phyloP scores from a whole-genome alignment of 2,888 invertebrate species.

The Parascotia fuliginaria region DNA sequence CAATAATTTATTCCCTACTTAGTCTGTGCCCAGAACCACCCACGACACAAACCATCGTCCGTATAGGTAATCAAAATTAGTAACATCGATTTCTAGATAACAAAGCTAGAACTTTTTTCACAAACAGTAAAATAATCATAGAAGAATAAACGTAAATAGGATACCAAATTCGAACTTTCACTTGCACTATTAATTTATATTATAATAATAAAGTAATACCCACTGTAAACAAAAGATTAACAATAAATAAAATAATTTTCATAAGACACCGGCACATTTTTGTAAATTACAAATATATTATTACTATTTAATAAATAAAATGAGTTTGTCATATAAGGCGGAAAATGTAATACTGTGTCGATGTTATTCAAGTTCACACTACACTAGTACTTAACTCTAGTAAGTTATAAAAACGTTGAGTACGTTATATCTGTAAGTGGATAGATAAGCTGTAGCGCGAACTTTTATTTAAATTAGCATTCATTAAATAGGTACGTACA shows the following conservation, averaged over 20 bases:
- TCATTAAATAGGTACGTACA: neutral
- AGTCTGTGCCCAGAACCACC: no score
- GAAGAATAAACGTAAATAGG: no score
- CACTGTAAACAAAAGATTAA: conserved; percentile 24
- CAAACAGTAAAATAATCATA: no score
- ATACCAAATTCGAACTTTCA: no score
- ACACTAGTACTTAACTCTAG: neutral
- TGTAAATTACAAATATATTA: neutral
- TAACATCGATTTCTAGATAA: no score
- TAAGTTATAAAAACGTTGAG: neutral
- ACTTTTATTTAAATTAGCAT: neutral
- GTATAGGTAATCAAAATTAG: no score
- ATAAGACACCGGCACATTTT: conserved; percentile 14
- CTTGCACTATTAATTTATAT: no score
- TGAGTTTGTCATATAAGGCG: neutral
- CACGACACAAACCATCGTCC: no score
- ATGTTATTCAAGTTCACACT: neutral
- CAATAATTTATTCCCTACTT: no score
- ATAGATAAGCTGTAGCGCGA: neutral
- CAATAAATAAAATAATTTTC: conserved; percentile 15
- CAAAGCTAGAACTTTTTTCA: no score
- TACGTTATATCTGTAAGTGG: conserved; percentile 1
- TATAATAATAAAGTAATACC: neutral
- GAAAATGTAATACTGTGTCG: neutral
- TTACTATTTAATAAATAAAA: neutral